Evolutionary conservation across 2,888 invertebrate genomes (phyloP), one percentile per base, ranked within the genome.

Genomic region (Chrysomela aeneicollis): DNA sequence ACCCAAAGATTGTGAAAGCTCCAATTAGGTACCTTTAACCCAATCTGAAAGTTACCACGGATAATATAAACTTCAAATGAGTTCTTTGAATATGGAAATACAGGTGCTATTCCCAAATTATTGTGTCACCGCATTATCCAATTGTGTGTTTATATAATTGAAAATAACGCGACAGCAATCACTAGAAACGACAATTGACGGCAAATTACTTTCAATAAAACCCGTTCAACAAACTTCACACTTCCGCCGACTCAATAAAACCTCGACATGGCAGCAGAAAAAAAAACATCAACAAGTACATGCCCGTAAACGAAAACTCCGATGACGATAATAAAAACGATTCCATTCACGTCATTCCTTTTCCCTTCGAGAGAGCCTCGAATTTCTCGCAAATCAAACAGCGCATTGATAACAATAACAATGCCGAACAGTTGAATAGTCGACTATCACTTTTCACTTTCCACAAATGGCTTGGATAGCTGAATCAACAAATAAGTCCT

Each of bases 401-500:
- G 53, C 35, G 55, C 59, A 59, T 63, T 59, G 53, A 63, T 63
- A 63, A 52, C 52, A 52, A 57, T 57, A 59, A 63, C 63, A 63
- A 63, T 59, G 63, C 47, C 59, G 57, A 57, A 51, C 63, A 58
- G 32, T 57, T 63, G 51, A 59, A 58, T 63, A 52, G 53, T 47
- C 51, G 52, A 52, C 60, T 64, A 61, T 61, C 61, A 61, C 65
- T 61, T 64, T 65, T 59, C 61, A 42, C 65, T 61, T 64, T 65
- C 61, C 61, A 42, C 65, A 59, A 54, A 62, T 62, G 62, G 54
- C 62, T 26, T 57, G 54, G 49, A 59, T 30, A 35, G 35, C 52
- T 54, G 63, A 59, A 63, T 63, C 63, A 63, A 63, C 63, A 63
- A 63, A 64, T 60, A 64, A 64, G 64, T 64, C 64, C 64, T 64